Conservation (phyloP, 2,113 vertebrate genomes). For the Ursus arctos region DNA sequence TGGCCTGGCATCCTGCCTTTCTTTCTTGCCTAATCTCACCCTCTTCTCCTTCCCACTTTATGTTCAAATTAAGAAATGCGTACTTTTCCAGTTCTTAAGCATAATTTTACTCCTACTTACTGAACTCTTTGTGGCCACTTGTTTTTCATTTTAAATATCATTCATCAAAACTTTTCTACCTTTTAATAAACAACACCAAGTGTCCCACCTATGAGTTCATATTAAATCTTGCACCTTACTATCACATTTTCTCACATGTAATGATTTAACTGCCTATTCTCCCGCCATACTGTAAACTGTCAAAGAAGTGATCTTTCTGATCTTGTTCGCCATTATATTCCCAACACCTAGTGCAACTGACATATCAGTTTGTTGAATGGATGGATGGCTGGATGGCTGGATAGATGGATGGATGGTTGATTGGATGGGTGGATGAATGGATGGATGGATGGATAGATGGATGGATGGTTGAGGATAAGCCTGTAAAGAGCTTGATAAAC, state of each 20-base stretch:
- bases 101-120: neutral
- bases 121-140: neutral
- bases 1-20: neutral
- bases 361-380: neutral
- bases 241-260: conserved; percentile 1
- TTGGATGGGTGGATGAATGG: neutral
- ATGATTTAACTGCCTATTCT: neutral
- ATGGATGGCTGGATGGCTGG: neutral
- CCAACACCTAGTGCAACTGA: neutral
- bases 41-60: neutral
- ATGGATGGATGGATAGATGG: neutral
- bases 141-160: neutral
- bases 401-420: neutral
- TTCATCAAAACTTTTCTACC: neutral
- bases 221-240: neutral
- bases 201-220: neutral
- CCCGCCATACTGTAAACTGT: neutral
- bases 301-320: neutral
- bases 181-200: neutral
- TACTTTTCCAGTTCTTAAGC: neutral
- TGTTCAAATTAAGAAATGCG: neutral
- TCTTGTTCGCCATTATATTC: neutral
- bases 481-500: neutral
- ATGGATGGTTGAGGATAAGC: neutral
- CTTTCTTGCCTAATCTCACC: neutral